These are phyloP conservation scores for Labeo catla DNA, from an alignment of 2,113 vertebrate genomes.

Conservation along the genomic window DNA sequence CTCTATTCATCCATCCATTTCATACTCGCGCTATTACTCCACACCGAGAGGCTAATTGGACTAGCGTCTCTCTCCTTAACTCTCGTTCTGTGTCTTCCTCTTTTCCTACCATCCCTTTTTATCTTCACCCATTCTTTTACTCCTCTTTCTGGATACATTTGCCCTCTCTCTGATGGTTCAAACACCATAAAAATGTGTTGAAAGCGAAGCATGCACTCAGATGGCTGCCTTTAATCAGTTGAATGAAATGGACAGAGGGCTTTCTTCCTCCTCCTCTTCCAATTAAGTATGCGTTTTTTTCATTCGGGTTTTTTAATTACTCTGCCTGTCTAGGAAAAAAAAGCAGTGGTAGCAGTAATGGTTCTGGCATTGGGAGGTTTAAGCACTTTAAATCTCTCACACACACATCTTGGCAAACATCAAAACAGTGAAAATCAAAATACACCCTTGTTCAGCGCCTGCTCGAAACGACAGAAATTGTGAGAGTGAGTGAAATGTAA, in stretches of 20 bases:
- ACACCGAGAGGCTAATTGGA: slow-evolving; percentile 51
- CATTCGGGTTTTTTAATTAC: slow-evolving; percentile 25
- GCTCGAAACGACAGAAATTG: background rate
- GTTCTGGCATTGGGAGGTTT: background rate
- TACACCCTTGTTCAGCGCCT: background rate
- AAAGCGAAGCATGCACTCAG: background rate
- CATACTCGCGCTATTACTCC: slow-evolving; percentile 46
- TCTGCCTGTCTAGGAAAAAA: slow-evolving; percentile 11
- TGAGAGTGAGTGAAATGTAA: slow-evolving; percentile 6
- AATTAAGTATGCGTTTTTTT: slow-evolving; percentile 12
- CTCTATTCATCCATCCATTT: slow-evolving; percentile 46
- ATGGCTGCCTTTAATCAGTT: slow-evolving; percentile 34
- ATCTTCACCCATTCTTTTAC: background rate
- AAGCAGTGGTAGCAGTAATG: background rate
- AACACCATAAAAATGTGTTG: background rate
- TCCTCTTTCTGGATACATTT: background rate
- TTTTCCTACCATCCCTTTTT: background rate
- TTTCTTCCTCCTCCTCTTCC: slow-evolving; percentile 5
- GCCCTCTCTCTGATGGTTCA: slow-evolving; percentile 25
- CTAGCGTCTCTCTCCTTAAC: slow-evolving; percentile 20
- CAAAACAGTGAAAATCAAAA: slow-evolving; percentile 1
- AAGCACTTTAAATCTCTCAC: background rate
- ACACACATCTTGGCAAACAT: background rate
- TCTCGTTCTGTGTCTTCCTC: background rate
- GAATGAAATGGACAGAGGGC: slow-evolving; percentile 3